Evolutionary conservation across 2,113 vertebrate genomes (phyloP).

Genomic region (Thalassoma bifasciatum): DNA sequence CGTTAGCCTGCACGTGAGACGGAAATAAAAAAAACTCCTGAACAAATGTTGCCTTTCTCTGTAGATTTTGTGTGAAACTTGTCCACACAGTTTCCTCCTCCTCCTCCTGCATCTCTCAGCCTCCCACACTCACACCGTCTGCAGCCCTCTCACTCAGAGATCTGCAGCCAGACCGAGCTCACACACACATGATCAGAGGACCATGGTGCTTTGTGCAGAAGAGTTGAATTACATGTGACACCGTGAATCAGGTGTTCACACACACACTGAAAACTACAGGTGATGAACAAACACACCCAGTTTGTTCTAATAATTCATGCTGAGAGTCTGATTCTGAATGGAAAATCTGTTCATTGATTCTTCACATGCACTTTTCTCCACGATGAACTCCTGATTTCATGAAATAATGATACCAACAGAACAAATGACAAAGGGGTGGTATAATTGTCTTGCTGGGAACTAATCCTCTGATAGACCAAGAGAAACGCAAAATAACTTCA

Average conservation of each 20-base stretch:
- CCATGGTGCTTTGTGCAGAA: background rate
- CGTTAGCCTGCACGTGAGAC: constrained; percentile 87
- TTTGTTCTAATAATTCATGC: background rate
- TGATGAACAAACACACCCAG: background rate
- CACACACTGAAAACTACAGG: no score
- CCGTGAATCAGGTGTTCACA: background rate
- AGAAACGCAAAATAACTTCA: no score
- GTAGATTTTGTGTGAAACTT: background rate
- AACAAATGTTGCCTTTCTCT: background rate
- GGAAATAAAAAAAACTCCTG: background rate
- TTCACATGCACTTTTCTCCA: background rate
- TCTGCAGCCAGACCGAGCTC: background rate
- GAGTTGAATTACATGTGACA: background rate
- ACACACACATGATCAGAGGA: background rate
- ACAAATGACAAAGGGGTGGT: background rate
- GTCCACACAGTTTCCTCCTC: background rate
- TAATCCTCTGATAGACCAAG: no score
- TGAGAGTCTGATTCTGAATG: background rate
- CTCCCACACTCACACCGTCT: background rate
- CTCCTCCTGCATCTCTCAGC: constrained; percentile 4
- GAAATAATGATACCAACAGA: background rate
- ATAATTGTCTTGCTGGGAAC: no score
- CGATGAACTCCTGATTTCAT: background rate
- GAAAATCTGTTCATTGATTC: background rate
- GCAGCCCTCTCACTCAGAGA: background rate